These are phyloP conservation scores for cattle (Bos taurus) DNA, from an alignment of 2,113 vertebrate genomes.

Conservation along the genomic window DNA sequence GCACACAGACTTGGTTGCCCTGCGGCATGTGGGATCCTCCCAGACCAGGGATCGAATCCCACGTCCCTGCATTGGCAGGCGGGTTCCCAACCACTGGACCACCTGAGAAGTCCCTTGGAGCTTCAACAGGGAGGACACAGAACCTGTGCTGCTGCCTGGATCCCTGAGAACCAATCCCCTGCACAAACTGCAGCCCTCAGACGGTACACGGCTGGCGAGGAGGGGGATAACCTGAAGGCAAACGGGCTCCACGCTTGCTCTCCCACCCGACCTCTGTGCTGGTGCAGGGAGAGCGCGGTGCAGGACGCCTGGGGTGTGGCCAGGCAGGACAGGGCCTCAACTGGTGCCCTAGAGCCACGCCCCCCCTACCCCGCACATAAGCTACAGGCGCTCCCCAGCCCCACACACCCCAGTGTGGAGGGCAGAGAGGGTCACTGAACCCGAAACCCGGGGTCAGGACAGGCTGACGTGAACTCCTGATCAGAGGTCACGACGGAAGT, in stretches of 20 bases:
- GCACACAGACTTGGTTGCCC: too few species aligned
- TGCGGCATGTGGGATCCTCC: not conserved
- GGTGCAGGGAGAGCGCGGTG: accelerated
- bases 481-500: not conserved
- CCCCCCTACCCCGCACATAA: accelerated
- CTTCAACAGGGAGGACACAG: not conserved
- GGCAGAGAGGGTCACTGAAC: not conserved
- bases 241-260: not conserved
- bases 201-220: accelerated
- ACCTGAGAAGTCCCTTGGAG: not conserved
- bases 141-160: not conserved
- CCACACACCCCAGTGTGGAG: not conserved
- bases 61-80: not conserved
- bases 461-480: not conserved
- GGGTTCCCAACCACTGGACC: not conserved
- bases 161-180: not conserved
- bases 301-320: not conserved
- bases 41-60: not conserved
- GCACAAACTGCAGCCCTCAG: not conserved
- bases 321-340: too few species aligned
- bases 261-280: not conserved
- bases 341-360: not conserved
- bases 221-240: not conserved
- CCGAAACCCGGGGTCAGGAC: not conserved
- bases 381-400: not conserved